A percentile compares a stretch with the other conserved stretches of the same genome.
phyloP scores from a whole-genome alignment of 2,888 invertebrate species.

The Pimpla rufipes region DNA sequence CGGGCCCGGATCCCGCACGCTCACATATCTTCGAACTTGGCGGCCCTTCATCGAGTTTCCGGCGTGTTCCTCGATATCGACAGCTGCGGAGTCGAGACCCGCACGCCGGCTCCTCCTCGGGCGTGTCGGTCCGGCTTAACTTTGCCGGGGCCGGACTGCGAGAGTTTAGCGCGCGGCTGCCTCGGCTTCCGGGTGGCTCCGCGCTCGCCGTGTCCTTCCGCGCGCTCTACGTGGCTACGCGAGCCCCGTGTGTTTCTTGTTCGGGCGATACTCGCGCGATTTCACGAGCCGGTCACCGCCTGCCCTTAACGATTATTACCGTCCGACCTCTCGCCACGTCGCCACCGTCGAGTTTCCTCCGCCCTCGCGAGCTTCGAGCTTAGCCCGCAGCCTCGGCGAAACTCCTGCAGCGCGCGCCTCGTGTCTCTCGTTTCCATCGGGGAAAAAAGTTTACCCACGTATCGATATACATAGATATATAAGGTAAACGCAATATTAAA shows the following conservation, averaged over 20 bases:
- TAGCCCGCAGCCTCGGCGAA: slow-evolving; percentile 57
- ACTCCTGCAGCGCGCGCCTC: slow-evolving; percentile 51
- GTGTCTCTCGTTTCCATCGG: slow-evolving; percentile 33
- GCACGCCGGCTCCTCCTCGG: slow-evolving; percentile 27
- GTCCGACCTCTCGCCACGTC: slow-evolving; percentile 68
- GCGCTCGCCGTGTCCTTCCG: background rate
- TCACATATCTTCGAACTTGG: slow-evolving; percentile 51
- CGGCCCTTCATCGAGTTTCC: slow-evolving; percentile 24
- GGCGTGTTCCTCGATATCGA: slow-evolving; percentile 55
- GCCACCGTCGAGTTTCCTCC: slow-evolving; percentile 44
- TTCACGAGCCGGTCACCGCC: slow-evolving; percentile 72
- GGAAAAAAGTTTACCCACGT: slow-evolving; percentile 57
- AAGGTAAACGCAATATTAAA: no score
- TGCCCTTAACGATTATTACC: slow-evolving; percentile 74
- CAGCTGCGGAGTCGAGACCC: slow-evolving; percentile 53
- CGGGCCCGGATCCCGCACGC: slow-evolving; percentile 5
- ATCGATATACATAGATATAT: background rate
- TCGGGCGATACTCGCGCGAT: slow-evolving; percentile 69
- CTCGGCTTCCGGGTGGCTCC: slow-evolving; percentile 11
- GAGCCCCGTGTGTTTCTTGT: slow-evolving; percentile 56
- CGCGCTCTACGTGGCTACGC: slow-evolving; percentile 14
- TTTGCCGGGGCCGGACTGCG: slow-evolving; percentile 43
- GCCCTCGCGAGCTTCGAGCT: slow-evolving; percentile 65
- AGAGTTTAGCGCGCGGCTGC: slow-evolving; percentile 48
- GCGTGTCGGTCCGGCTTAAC: slow-evolving; percentile 54